Percentiles rank a stretch among this genome's conserved stretches.
Conservation (phyloP, 2,113 vertebrate species). For the Bujurquina vittata region DNA sequence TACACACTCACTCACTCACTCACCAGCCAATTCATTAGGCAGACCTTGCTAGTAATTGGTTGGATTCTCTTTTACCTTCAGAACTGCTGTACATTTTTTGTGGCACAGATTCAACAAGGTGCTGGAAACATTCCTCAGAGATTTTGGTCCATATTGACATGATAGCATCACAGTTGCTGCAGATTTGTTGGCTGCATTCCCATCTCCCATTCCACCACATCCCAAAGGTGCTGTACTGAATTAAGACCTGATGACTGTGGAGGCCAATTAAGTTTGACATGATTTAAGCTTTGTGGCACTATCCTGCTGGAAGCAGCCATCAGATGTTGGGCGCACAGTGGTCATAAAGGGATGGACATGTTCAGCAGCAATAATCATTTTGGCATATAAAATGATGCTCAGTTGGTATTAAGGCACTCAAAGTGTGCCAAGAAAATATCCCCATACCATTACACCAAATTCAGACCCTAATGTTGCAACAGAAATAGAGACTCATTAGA, state of each 20-base stretch:
- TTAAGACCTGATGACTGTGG: background rate
- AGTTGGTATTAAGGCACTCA: too few relatives aligned
- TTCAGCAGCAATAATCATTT: background rate
- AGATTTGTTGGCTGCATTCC: background rate
- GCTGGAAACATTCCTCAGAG: background rate
- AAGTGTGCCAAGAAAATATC: too few relatives aligned
- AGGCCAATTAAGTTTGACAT: background rate
- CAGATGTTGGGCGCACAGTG: background rate
- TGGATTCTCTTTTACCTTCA: background rate
- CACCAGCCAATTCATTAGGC: background rate
- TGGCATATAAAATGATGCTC: too few relatives aligned
- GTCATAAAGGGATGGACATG: background rate
- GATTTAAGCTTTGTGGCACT: background rate
- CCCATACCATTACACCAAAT: too few relatives aligned
- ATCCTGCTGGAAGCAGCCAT: background rate
- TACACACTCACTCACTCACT: too few relatives aligned
- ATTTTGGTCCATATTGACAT: background rate
- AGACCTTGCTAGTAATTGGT: background rate
- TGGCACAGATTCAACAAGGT: too few relatives aligned
- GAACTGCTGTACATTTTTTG: background rate
- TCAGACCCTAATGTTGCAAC: background rate
- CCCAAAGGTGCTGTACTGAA: background rate
- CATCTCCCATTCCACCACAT: rapidly evolving
- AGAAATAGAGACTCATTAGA: background rate
- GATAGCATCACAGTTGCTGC: background rate